These are phyloP conservation scores for Burhinus oedicnemus DNA, from an alignment of 2,113 vertebrate genomes.

Conservation along the genomic window DNA sequence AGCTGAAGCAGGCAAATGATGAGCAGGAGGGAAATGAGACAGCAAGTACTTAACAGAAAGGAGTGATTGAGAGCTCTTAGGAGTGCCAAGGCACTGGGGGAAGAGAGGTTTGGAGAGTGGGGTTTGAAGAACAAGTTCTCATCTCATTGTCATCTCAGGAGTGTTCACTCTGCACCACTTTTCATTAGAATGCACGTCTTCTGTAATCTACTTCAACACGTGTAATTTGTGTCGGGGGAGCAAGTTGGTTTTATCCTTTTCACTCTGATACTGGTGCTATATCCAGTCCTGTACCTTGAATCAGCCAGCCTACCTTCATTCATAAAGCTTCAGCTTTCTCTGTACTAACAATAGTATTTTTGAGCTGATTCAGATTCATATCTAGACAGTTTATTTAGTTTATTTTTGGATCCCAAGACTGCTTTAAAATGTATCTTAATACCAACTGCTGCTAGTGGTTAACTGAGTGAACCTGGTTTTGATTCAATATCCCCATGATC, in stretches of 20 bases:
- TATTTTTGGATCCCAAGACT: neutral
- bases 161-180: neutral
- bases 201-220: neutral
- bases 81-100: neutral
- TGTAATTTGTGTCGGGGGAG: neutral
- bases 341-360: neutral
- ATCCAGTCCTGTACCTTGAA: neutral
- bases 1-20: neutral
- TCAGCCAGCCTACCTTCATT: neutral
- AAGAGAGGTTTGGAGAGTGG: neutral
- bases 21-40: conserved; percentile 5
- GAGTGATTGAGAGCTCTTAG: conserved; percentile 9
- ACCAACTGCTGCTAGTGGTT: neutral
- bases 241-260: neutral
- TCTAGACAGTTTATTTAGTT: neutral
- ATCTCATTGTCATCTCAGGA: neutral
- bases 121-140: neutral
- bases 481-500: neutral
- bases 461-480: neutral
- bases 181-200: neutral
- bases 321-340: neutral
- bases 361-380: neutral
- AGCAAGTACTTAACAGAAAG: neutral
- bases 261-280: neutral
- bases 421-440: neutral